Evolutionary conservation across 1,140 invertebrate genomes (phyloP).

Genomic region (Belonocnema kinseyi): DNA sequence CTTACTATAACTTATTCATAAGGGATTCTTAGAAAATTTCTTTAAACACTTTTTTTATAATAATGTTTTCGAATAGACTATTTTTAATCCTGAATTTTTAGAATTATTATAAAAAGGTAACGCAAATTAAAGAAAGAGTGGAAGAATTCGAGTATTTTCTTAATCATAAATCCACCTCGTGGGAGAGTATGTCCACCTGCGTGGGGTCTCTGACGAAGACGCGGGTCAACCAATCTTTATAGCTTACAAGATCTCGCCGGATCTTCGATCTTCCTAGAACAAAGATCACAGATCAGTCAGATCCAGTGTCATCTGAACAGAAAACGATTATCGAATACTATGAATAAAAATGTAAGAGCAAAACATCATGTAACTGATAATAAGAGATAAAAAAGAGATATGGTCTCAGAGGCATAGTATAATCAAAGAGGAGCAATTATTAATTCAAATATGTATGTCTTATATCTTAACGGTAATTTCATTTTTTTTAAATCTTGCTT

Average conservation of each 20-base stretch:
- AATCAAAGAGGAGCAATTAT: not conserved
- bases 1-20: too few relatives aligned
- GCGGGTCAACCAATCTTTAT: slow-evolving; percentile 60
- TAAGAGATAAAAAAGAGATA: slow-evolving; percentile 34
- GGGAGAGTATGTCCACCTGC: slow-evolving; percentile 63
- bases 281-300: slow-evolving; percentile 50
- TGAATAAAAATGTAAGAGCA: not conserved
- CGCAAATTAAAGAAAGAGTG: not conserved
- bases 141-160: not conserved
- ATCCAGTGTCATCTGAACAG: not conserved
- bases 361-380: not conserved
- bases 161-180: slow-evolving; percentile 63
- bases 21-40: too few relatives aligned
- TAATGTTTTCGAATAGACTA: too few relatives aligned
- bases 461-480: too few relatives aligned
- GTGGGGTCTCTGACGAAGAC: slow-evolving; percentile 67
- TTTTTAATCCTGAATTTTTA: too few relatives aligned
- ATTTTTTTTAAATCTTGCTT: too few relatives aligned
- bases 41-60: too few relatives aligned
- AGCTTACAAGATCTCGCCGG: slow-evolving; percentile 51
- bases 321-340: not conserved
- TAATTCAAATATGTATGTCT: too few relatives aligned
- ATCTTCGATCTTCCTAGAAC: slow-evolving; percentile 50
- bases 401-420: slow-evolving; percentile 42
- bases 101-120: not conserved